Conservation (phyloP, 1,140 invertebrate species). For the Pachyrhynchus sulphureomaculatus region DNA sequence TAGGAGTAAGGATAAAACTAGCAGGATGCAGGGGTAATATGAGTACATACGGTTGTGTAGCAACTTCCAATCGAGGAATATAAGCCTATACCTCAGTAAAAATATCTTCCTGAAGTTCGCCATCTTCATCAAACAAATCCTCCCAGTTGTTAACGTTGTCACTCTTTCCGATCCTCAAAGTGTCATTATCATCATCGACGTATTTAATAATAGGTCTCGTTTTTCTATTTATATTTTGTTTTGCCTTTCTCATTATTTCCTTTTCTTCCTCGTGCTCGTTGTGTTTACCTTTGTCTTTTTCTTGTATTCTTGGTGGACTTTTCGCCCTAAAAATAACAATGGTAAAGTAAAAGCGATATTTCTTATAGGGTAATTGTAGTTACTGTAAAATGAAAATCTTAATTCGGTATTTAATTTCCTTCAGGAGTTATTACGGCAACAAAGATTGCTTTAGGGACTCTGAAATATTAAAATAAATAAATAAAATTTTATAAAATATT, state of each 20-base stretch:
- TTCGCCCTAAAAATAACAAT: constrained; percentile 1
- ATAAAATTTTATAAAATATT: neutral
- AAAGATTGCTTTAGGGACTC: no score
- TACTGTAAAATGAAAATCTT: no score
- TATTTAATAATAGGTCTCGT: constrained; percentile 45
- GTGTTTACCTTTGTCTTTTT: constrained; percentile 7
- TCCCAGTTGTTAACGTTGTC: constrained; percentile 47
- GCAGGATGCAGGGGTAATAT: no score
- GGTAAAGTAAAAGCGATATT: neutral
- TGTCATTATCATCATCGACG: constrained; percentile 40
- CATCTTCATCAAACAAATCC: constrained; percentile 45
- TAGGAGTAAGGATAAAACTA: no score
- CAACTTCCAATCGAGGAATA: no score
- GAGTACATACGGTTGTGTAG: no score
- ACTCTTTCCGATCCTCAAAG: constrained; percentile 35
- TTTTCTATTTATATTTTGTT: constrained; percentile 46
- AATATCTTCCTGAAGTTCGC: constrained; percentile 39
- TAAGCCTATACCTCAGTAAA: constrained; percentile 36
- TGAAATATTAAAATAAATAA: no score
- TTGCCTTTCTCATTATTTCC: constrained; percentile 45
- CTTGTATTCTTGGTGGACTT: constrained; percentile 4
- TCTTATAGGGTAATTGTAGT: no score
- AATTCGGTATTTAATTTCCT: no score
- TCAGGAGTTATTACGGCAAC: no score
- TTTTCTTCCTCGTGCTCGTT: constrained; percentile 43